Evolutionary conservation across 2,888 invertebrate species (phyloP).

Genomic region (Agonopterix alstromeriana): DNA sequence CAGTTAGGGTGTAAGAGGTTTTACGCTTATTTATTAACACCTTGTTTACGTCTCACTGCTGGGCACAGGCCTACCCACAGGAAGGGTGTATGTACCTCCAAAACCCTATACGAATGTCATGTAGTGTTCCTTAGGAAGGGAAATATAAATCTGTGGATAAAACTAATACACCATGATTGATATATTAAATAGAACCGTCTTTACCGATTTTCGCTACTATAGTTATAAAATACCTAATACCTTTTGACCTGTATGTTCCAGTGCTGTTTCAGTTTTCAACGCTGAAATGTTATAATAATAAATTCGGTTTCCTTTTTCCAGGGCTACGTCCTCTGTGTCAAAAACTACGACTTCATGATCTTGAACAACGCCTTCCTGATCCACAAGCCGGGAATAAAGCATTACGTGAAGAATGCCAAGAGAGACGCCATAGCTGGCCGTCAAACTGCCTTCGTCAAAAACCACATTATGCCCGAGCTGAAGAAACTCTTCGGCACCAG

Average conservation of each 20-base stretch:
- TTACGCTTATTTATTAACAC: no score
- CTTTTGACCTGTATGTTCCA: no score
- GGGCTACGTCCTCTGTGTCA: slow-evolving; percentile 93
- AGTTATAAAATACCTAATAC: no score
- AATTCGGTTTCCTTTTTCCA: slow-evolving; percentile 46
- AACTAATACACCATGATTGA: no score
- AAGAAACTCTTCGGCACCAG: slow-evolving; percentile 88
- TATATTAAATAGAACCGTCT: not conserved
- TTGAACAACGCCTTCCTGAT: slow-evolving; percentile 95
- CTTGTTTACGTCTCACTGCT: no score
- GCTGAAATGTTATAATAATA: not conserved
- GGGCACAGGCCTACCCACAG: no score
- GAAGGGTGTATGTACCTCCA: no score
- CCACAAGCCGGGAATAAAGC: slow-evolving; percentile 94
- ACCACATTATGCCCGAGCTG: slow-evolving; percentile 89
- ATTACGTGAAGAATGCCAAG: slow-evolving; percentile 86
- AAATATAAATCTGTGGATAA: no score
- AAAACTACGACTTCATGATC: slow-evolving; percentile 95
- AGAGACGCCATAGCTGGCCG: slow-evolving; percentile 85
- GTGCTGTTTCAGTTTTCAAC: no score
- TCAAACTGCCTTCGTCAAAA: slow-evolving; percentile 86
- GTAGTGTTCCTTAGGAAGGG: no score
- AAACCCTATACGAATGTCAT: no score
- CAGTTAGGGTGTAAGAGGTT: no score
- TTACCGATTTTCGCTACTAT: slow-evolving; percentile 3